Percentiles rank a stretch among this genome's conserved stretches.
These are phyloP conservation scores for Drosophila atripex DNA, from an alignment of 2,888 invertebrate species.

Conservation along the genomic window DNA sequence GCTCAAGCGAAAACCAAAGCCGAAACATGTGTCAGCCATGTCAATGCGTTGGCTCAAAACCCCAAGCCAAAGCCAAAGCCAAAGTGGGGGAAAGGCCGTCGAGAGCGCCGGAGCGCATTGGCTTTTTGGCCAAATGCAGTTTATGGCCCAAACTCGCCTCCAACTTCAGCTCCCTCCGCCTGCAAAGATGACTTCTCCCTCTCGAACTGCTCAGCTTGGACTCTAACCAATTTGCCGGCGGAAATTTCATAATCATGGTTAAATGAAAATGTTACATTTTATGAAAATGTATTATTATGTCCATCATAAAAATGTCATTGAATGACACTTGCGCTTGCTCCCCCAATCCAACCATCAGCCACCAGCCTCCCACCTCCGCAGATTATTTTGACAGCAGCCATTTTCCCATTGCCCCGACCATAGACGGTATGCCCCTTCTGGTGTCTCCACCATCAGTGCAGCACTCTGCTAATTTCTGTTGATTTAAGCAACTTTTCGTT, in stretches of 20 bases:
- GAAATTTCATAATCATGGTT: constrained; percentile 72
- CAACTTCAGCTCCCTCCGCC: neutral
- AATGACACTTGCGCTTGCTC: constrained; percentile 65
- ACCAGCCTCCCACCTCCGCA: constrained; percentile 27
- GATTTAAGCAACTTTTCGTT: constrained; percentile 60
- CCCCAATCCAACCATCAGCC: too few species aligned
- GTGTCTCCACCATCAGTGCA: neutral
- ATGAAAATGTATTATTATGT: constrained; percentile 74
- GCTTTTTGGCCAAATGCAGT: constrained; percentile 32
- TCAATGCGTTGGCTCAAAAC: constrained; percentile 58
- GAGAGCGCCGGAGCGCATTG: constrained; percentile 26
- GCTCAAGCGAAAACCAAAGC: constrained; percentile 55
- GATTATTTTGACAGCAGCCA: constrained; percentile 65
- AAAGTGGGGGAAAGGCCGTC: neutral
- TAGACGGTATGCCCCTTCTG: neutral
- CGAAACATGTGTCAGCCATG: constrained; percentile 76
- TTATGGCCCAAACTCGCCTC: neutral
- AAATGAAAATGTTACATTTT: constrained; percentile 75
- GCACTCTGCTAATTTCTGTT: constrained; percentile 49
- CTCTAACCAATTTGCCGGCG: constrained; percentile 58
- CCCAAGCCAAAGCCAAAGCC: neutral
- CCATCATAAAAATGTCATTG: constrained; percentile 68
- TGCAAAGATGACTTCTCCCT: constrained; percentile 2
- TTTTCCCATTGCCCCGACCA: constrained; percentile 29
- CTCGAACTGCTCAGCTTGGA: neutral